Evolutionary conservation across 2,797 vertebrate species (phyloP).

Genomic region (Otolemur crassicaudatus): DNA sequence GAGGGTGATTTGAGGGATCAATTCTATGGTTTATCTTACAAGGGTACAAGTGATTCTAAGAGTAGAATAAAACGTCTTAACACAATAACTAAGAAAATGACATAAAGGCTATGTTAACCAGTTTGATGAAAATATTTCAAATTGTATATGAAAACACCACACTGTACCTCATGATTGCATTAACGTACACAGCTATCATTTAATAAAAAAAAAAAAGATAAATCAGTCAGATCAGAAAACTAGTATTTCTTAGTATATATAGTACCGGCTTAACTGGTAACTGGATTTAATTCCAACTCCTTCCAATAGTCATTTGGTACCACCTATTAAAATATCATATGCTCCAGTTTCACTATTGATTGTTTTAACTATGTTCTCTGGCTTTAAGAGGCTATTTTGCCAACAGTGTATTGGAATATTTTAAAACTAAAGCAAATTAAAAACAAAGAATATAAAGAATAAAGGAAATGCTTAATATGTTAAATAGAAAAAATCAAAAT

Average conservation of each 20-base stretch:
- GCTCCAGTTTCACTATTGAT: background rate
- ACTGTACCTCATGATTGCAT: too few species aligned
- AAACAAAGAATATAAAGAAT: conserved; percentile 28
- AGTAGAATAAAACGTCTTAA: too few species aligned
- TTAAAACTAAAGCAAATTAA: conserved; percentile 11
- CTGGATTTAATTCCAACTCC: background rate
- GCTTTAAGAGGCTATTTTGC: background rate
- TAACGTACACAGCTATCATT: too few species aligned
- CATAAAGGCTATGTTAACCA: too few species aligned
- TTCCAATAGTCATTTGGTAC: background rate
- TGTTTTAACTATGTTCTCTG: background rate
- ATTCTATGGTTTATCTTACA: too few species aligned
- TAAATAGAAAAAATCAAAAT: conserved; percentile 44
- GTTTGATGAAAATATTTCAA: too few species aligned
- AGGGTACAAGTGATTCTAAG: too few species aligned
- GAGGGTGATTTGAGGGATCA: too few species aligned
- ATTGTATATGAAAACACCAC: too few species aligned
- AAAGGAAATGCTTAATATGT: background rate
- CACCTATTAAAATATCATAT: background rate
- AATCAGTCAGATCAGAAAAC: background rate
- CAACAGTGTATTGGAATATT: background rate
- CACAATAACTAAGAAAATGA: too few species aligned
- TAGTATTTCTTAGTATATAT: background rate
- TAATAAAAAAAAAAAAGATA: background rate
- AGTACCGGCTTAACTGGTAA: background rate